Evolutionary conservation across 2,113 vertebrate genomes (phyloP), one percentile per base, ranked within the genome.

Genomic region (Coptodon bakossiorum): DNA sequence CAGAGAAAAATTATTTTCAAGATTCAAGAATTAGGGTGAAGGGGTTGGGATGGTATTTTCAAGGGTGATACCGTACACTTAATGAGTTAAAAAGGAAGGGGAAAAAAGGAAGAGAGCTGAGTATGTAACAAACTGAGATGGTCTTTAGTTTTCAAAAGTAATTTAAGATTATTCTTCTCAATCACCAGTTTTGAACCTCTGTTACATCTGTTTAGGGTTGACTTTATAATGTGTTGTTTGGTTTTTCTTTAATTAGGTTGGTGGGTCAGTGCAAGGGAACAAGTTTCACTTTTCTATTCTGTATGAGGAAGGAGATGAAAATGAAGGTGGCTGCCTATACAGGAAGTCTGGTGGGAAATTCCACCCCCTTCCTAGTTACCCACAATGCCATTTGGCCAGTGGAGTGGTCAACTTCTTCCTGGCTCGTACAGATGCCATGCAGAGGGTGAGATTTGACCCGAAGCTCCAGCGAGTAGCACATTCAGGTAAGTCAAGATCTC

Each of bases 291-390:
- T 36, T 36, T 36, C 36, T 9, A 36, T 36, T 34, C 57, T 34
- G 2, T 61, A 61, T 1, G 56, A 59, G 27, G 27, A 59, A 59
- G 56, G 56, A 59, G 24, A 59, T 59, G 56, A 59, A 59, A 59
- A 59, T 2, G 24, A 59, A 59, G 56, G 56, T 59, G 56, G 56
- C 56, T 97, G 96, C 34, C 24, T 97, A 9, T 85, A 93, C 52
- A 89, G 90, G 36, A 90, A 83, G 22, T 3, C 8, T 7, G 9
- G 36, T 1, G 93, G 88, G 1, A 84, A 31, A 7, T 96, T 95
- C 66, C 80, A 86, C 6, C 16, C 7, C 2, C 76, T 97, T 11
- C 87, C 95, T 2, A 91, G 90, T 71, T 96, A 96, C 43, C 95
- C 96, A 2, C 48, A 80, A 53, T 97, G 97, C 8, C 63, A 79